Percentiles rank a stretch among this genome's conserved stretches.
Conservation (phyloP, 2,888 invertebrate species). For the Drosophila anceps region DNA sequence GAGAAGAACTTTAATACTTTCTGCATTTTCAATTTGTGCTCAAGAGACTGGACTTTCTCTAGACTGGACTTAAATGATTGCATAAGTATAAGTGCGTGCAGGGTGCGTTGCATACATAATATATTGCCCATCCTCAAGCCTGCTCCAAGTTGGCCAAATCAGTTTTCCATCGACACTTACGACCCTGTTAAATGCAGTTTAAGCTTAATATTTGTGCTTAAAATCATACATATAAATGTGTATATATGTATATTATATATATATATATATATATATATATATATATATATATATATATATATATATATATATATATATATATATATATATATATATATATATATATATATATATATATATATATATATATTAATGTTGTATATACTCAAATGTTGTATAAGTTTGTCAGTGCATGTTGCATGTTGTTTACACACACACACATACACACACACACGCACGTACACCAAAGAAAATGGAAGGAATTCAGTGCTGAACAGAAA, state of each 20-base stretch:
- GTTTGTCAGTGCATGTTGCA: not conserved
- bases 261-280: constrained; percentile 12
- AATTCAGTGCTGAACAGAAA: constrained; percentile 14
- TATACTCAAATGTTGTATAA: not conserved
- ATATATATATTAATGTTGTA: not conserved
- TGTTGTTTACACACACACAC: not conserved
- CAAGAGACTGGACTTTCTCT: constrained; percentile 14
- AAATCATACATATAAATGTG: constrained; percentile 23
- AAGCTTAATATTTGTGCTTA: constrained; percentile 67
- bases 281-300: too few relatives aligned
- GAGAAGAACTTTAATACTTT: constrained; percentile 35
- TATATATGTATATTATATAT: constrained; percentile 5
- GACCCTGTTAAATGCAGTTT: constrained; percentile 66
- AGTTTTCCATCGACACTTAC: not conserved
- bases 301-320: too few relatives aligned
- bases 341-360: constrained; percentile 12
- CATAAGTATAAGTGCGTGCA: constrained; percentile 9
- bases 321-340: too few relatives aligned
- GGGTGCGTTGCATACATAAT: constrained; percentile 35
- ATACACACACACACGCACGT: too few relatives aligned
- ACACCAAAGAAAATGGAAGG: too few relatives aligned
- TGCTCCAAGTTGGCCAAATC: constrained; percentile 13
- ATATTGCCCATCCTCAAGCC: not conserved
- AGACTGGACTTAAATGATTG: constrained; percentile 23
- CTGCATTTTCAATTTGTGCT: constrained; percentile 46